Base-by-base conservation (phyloP, 2,797 vertebrate species). In the Chrysolophus pictus region DNA sequence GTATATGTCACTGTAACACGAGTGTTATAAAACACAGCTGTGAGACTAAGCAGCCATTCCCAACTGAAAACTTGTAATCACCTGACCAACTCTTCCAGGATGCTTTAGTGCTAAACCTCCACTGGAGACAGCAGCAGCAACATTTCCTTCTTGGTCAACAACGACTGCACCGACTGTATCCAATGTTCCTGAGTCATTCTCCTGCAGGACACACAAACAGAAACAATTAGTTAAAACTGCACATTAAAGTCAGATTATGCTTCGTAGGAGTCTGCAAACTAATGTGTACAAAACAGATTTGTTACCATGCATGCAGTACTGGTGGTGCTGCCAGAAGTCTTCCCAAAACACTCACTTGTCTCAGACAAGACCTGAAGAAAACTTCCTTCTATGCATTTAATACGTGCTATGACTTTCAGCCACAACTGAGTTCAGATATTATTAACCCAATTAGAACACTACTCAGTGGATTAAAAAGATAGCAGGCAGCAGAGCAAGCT, bases 101-200 rank as follows among this genome's bases (percentile, higher is more conserved):
- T 99, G 99, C 95, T 99, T 99, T 98, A 99, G 98, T 55, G 99
- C 99, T 94, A 99, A 97, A 74, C 99, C 99, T 95, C 99, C 99
- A 92, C 99, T 99, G 97, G 99, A 99, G 93, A 99, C 99, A 9
- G 99, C 99, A 92, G 99, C 99, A 85, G 99, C 99, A 35, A 99
- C 99, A n/a, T 99, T 99, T 78, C 99, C 99, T 92, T 99, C 98
- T 70, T 98, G 98, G 97, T 99, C 99, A 75, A 99, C 98, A 87
- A 99, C 99, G 63, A 99, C 98, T 59, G 99, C 99, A 63, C 99
- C 99, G 71, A 99, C 99, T 10, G 99, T 99, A 96, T 99, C 99
- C 92, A 99, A 94, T 87, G 98, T 98, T 93, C 98, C 98, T 69
- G 99, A 98, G 97, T 98, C 98, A 12, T 98, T 98, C 95, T 98